Evolutionary conservation across 1,140 invertebrate species (phyloP), one percentile per base, ranked within the genome.

Genomic region (Microplitis mediator): DNA sequence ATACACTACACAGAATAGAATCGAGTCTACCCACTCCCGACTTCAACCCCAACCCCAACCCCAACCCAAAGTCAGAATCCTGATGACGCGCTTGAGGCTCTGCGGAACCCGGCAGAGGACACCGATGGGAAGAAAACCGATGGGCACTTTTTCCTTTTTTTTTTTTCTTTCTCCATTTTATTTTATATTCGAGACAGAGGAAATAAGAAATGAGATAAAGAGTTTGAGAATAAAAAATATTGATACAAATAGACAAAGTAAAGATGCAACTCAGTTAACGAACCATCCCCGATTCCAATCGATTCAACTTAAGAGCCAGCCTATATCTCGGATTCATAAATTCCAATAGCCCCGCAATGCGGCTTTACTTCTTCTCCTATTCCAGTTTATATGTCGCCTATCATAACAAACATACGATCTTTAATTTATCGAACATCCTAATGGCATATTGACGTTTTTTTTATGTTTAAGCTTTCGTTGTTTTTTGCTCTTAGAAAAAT

Each of bases 251-350:
- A 75, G 71, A 50, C 23, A 23, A 23, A 66, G 71, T 75, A 23
- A 23, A 23, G 23, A 23, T 23, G 23, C 23, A 23, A 23, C 23
- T 23, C 23, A 23, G 23, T 72, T 72, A 75, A 75, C 74, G 74
- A 75, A 75, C 70, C 74, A 54, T 75, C 64, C 61, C 51, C 58
- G 74, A 75, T 72, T 75, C 54, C 70, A 72, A 75, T 75, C 71
- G 71, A 75, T 75, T 69, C 58, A 56, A 23, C 23, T 23, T 23
- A 56, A 39, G 61, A 16, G 36, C 23, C 34, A 60, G 54, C 69
- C 74, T 75, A 72, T 23, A 65, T 64, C 71, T 67, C 67, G 45
- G 71, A 72, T 75, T 72, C 62, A 75, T 75, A 72, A 75, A 72
- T 75, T 73, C 71, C 58, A 60, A 66, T 69, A 69, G 63, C 63